phyloP scores from a whole-genome alignment of 2,888 invertebrate genomes.

The Parascotia fuliginaria region DNA sequence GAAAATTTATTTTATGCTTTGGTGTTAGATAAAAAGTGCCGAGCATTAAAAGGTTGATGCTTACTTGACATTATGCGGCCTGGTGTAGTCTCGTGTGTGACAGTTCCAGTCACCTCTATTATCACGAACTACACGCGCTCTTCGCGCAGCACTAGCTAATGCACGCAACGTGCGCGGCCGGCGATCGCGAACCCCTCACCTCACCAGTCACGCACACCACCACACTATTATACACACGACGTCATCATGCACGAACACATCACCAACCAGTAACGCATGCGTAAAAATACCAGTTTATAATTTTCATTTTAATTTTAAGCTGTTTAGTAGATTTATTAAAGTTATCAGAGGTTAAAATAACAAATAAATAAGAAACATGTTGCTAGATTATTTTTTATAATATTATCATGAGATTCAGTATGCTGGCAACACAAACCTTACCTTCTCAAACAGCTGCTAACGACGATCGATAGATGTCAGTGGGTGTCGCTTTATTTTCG shows the following conservation, averaged over 20 bases:
- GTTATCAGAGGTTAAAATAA: too few species aligned
- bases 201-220: constrained; percentile 39
- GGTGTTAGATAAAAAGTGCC: constrained; percentile 16
- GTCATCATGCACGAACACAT: constrained; percentile 38
- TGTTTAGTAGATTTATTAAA: too few species aligned
- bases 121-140: constrained; percentile 79
- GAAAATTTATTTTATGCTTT: neutral
- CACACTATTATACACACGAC: constrained; percentile 39
- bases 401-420: neutral
- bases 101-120: constrained; percentile 75
- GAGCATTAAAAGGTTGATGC: constrained; percentile 39
- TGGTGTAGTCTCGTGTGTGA: constrained; percentile 77
- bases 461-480: constrained; percentile 84
- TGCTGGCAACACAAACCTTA: constrained; percentile 59
- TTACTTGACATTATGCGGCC: constrained; percentile 83
- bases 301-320: too few species aligned
- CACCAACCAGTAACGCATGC: constrained; percentile 32
- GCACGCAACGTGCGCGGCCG: constrained; percentile 69
- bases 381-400: too few species aligned
- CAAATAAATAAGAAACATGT: too few species aligned
- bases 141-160: constrained; percentile 77
- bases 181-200: constrained; percentile 58
- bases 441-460: constrained; percentile 69
- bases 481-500: constrained; percentile 83
- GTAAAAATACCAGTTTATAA: constrained; percentile 23